These are phyloP conservation scores for Hypselothyrea guttata DNA, from an alignment of 2,888 invertebrate species.

Conservation along the genomic window DNA sequence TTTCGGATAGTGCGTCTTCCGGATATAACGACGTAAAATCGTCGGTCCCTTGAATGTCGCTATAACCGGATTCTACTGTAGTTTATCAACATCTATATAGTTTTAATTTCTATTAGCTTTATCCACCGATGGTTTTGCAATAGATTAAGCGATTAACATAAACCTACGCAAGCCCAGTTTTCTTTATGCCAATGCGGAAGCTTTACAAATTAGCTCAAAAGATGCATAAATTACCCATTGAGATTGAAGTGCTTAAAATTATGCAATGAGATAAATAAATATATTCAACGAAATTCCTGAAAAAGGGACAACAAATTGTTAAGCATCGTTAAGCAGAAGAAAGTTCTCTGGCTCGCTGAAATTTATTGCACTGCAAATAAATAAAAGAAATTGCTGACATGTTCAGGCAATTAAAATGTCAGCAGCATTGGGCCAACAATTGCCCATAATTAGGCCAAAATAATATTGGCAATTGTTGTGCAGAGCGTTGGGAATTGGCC, in stretches of 20 bases:
- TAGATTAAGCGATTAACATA: background rate
- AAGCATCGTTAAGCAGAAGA: conserved; percentile 43
- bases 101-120: background rate
- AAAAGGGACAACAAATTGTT: conserved; percentile 27
- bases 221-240: background rate
- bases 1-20: no score
- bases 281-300: conserved; percentile 14
- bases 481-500: conserved; percentile 32
- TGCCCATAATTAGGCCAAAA: conserved; percentile 58
- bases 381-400: conserved; percentile 62
- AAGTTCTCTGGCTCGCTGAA: conserved; percentile 39
- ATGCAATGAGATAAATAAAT: conserved; percentile 41
- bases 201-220: conserved; percentile 2
- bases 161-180: conserved; percentile 14
- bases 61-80: no score
- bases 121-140: conserved; percentile 1
- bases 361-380: conserved; percentile 69
- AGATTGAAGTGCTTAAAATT: conserved; percentile 21
- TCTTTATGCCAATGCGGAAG: conserved; percentile 28
- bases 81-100: no score
- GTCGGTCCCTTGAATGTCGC: no score
- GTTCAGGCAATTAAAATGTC: conserved; percentile 47
- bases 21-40: no score
- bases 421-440: conserved; percentile 41
- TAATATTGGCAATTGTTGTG: conserved; percentile 37